Percentiles rank a stretch among this genome's conserved stretches.
Evolutionary conservation across 2,797 vertebrate species (phyloP).

Genomic region (Sciaenops ocellatus): DNA sequence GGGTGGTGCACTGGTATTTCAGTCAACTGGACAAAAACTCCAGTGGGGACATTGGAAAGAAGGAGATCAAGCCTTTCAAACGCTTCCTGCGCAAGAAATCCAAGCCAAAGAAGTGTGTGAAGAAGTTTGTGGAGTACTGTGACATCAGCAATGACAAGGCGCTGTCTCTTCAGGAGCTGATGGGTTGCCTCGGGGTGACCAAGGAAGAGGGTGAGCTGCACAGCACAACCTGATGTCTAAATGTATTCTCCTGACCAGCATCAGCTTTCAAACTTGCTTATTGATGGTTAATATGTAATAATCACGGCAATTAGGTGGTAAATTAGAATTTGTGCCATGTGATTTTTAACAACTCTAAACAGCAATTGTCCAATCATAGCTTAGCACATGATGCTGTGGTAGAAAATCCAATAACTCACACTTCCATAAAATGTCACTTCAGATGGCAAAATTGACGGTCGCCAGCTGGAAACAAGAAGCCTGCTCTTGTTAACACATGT

Average conservation of each 20-base stretch:
- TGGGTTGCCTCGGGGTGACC: slow-evolving; percentile 94
- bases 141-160: slow-evolving; percentile 94
- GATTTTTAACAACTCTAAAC: neutral
- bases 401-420: neutral
- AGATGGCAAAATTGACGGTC: no score
- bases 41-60: slow-evolving; percentile 96
- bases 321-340: neutral
- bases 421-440: no score
- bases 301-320: neutral
- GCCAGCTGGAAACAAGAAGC: neutral
- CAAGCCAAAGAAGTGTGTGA: slow-evolving; percentile 97
- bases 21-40: slow-evolving; percentile 94
- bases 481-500: neutral
- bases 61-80: slow-evolving; percentile 98
- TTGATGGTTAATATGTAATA: neutral
- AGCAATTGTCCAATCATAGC: neutral
- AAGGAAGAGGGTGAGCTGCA: slow-evolving; percentile 90
- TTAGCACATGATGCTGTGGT: neutral
- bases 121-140: slow-evolving; percentile 98
- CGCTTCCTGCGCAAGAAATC: slow-evolving; percentile 96
- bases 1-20: slow-evolving; percentile 98
- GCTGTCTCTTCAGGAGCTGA: slow-evolving; percentile 93
- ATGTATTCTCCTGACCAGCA: slow-evolving; percentile 2
- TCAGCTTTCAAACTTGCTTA: neutral
- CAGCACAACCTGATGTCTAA: neutral